phyloP scores from a whole-genome alignment of 1,140 invertebrate genomes.

The Micrasema minimum region DNA sequence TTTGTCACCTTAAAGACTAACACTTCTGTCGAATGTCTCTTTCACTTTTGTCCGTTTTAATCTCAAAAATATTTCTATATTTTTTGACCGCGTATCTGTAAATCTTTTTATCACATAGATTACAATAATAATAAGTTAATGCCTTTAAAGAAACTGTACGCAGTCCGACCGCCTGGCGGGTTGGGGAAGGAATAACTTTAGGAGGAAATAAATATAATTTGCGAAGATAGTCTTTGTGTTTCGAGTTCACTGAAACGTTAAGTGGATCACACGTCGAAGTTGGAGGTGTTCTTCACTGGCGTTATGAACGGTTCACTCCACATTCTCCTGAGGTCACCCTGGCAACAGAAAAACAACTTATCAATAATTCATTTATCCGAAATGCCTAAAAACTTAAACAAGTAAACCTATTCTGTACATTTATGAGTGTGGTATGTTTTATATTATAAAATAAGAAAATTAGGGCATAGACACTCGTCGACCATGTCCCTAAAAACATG shows the following conservation, averaged over 20 bases:
- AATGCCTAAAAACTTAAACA: too few species aligned
- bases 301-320: constrained; percentile 97
- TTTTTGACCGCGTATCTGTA: neutral
- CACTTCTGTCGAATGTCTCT: constrained; percentile 1
- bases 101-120: constrained; percentile 19
- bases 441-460: too few species aligned
- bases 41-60: constrained; percentile 5
- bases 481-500: too few species aligned
- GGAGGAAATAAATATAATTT: neutral
- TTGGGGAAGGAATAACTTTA: neutral
- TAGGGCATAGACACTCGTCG: too few species aligned
- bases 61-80: constrained; percentile 32
- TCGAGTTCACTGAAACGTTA: neutral
- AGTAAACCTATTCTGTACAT: too few species aligned
- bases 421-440: too few species aligned
- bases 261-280: constrained; percentile 64
- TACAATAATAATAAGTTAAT: constrained; percentile 34
- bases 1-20: constrained; percentile 39
- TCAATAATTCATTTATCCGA: too few species aligned
- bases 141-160: constrained; percentile 10
- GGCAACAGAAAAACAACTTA: constrained; percentile 42
- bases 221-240: neutral
- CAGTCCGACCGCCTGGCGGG: neutral
- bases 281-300: constrained; percentile 72
- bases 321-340: constrained; percentile 96